These are phyloP conservation scores for Lepus oiostolus DNA, from an alignment of 2,797 vertebrate genomes.

Conservation along the genomic window DNA sequence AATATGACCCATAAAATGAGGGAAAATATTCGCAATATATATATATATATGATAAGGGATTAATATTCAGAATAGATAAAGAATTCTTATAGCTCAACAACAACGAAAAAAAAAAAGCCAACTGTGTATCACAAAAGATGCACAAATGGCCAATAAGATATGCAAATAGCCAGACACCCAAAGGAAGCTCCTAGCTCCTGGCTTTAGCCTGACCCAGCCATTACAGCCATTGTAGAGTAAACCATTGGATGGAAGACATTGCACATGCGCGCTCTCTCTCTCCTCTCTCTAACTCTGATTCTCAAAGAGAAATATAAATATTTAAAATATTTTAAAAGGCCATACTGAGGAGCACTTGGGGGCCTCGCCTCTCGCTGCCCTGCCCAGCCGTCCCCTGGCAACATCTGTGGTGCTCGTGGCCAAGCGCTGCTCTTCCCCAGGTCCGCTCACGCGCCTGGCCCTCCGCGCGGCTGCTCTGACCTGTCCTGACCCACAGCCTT, in stretches of 20 bases:
- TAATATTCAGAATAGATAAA: background rate
- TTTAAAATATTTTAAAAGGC: background rate
- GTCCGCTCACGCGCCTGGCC: accelerated
- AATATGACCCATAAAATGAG: background rate
- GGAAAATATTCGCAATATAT: background rate
- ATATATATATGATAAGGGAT: background rate
- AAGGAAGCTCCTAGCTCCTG: background rate
- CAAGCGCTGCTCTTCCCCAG: accelerated
- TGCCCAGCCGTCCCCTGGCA: background rate
- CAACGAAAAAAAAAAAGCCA: background rate
- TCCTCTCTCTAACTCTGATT: too few relatives aligned
- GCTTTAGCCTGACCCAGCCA: too few relatives aligned
- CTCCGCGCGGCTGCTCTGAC: accelerated
- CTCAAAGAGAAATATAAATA: too few relatives aligned
- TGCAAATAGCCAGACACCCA: background rate
- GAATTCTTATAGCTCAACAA: background rate
- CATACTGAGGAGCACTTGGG: background rate
- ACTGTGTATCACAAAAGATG: background rate
- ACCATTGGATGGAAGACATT: too few relatives aligned
- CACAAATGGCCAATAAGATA: background rate
- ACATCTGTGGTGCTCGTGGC: too few relatives aligned
- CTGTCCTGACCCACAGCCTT: background rate
- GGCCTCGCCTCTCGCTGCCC: accelerated
- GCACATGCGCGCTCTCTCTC: too few relatives aligned
- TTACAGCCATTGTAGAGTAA: too few relatives aligned